These are phyloP conservation scores for Chaenodraco wilsoni DNA, from an alignment of 2,797 vertebrate genomes.

Conservation along the genomic window DNA sequence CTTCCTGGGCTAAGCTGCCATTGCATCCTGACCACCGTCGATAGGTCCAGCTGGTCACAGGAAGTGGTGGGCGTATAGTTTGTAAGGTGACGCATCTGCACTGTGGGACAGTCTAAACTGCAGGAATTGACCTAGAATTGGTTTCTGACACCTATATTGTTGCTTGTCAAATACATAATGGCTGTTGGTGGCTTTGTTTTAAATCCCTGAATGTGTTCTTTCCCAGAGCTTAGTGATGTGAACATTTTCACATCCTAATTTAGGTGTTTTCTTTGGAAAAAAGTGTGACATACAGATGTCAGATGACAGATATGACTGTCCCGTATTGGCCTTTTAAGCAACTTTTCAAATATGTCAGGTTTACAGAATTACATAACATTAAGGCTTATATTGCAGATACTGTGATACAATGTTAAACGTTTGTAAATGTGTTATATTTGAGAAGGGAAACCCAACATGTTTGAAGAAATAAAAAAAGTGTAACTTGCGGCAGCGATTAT, in stretches of 20 bases:
- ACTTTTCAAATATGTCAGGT: not conserved
- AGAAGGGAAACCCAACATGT: not conserved
- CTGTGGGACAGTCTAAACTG: slow-evolving; percentile 7
- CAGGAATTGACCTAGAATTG: slow-evolving; percentile 10
- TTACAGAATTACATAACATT: not conserved
- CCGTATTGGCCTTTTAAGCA: not conserved
- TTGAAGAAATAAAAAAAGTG: not conserved
- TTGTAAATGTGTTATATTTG: not conserved
- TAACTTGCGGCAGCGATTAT: not conserved
- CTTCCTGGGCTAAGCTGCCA: slow-evolving; percentile 54
- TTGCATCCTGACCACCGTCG: slow-evolving; percentile 57
- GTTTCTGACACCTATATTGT: slow-evolving; percentile 16
- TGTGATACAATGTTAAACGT: not conserved
- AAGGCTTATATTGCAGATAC: not conserved
- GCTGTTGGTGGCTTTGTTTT: not conserved
- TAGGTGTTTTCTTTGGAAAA: not conserved
- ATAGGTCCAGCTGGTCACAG: slow-evolving; percentile 61
- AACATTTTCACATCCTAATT: slow-evolving; percentile 3
- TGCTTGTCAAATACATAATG: not conserved
- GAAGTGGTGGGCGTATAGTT: slow-evolving; percentile 56
- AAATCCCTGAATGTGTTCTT: slow-evolving; percentile 1
- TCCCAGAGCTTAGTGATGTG: not conserved
- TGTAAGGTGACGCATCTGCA: slow-evolving; percentile 51
- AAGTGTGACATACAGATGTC: not conserved
- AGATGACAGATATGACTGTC: no score